Conservation (phyloP, 2,888 invertebrate genomes). For the Aromia moschata region DNA sequence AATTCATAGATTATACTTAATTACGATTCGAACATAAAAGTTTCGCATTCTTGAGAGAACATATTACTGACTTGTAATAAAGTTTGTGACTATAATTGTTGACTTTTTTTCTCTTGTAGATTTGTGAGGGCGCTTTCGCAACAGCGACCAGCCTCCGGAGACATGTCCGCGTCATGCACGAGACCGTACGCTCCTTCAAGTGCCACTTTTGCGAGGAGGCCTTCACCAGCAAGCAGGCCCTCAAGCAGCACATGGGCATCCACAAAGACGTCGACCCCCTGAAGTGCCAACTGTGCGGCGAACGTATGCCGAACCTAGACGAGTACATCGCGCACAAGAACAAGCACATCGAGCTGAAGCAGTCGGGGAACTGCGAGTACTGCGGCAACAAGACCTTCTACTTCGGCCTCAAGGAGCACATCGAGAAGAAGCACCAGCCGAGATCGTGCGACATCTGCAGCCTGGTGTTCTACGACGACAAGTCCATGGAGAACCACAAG, state of each 20-base stretch:
- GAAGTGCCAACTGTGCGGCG: slow-evolving; percentile 38
- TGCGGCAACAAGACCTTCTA: slow-evolving; percentile 44
- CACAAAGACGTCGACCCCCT: slow-evolving; percentile 38
- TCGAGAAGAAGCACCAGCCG: slow-evolving; percentile 39
- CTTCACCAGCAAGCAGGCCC: slow-evolving; percentile 40
- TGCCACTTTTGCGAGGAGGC: slow-evolving; percentile 40
- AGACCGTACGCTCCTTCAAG: slow-evolving; percentile 39
- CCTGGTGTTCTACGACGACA: slow-evolving; percentile 42
- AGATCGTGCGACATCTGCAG: slow-evolving; percentile 39
- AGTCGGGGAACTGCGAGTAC: slow-evolving; percentile 42
- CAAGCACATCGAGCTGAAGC: slow-evolving; percentile 37
- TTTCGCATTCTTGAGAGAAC: background rate
- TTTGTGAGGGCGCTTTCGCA: slow-evolving; percentile 44
- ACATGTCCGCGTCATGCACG: slow-evolving; percentile 42
- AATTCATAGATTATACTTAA: too few species aligned
- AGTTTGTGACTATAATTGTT: too few species aligned
- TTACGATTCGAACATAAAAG: too few species aligned
- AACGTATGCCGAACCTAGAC: slow-evolving; percentile 26
- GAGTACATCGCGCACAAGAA: slow-evolving; percentile 34
- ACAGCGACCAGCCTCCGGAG: slow-evolving; percentile 41
- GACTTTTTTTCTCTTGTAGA: too few species aligned
- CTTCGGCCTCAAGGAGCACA: slow-evolving; percentile 40
- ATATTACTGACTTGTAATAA: too few species aligned
- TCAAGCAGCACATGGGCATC: slow-evolving; percentile 38
- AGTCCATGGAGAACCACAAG: slow-evolving; percentile 41